These are phyloP conservation scores for Actinia equina DNA, from an alignment of 64 coral and sea anemone species.

Conservation along the genomic window DNA sequence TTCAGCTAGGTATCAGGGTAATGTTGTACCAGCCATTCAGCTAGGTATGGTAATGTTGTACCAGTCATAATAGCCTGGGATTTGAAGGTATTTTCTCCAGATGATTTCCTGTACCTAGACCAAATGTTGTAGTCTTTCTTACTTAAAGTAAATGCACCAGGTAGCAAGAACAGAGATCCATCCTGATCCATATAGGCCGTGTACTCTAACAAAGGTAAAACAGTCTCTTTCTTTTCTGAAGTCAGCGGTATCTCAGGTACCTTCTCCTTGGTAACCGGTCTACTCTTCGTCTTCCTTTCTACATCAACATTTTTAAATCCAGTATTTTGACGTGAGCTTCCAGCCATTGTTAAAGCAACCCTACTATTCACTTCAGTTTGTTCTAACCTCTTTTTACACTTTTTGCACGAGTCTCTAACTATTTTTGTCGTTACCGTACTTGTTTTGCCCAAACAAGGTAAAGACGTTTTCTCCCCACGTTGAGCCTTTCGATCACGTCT, in stretches of 20 bases:
- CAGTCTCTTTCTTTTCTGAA: neutral
- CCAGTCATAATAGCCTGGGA: neutral
- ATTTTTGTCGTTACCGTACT: neutral
- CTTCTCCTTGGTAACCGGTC: neutral
- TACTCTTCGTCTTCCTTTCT: neutral
- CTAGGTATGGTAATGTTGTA: neutral
- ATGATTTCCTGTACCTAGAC: neutral
- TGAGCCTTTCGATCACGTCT: neutral
- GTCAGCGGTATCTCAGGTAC: no score
- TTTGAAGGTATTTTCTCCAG: neutral
- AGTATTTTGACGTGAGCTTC: neutral
- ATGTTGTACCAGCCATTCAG: neutral
- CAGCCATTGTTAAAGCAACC: neutral
- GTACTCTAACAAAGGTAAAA: constrained; percentile 18
- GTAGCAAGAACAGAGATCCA: neutral
- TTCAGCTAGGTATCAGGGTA: neutral
- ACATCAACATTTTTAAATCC: neutral
- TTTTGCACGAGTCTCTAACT: neutral
- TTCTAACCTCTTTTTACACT: neutral
- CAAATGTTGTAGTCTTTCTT: constrained; percentile 32
- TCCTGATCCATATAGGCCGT: constrained; percentile 15
- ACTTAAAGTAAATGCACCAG: neutral
- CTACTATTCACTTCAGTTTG: neutral
- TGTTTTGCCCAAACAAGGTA: neutral
- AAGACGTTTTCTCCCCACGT: neutral